These are phyloP conservation scores for Petaurus breviceps DNA, from an alignment of 2,113 vertebrate species.

Conservation along the genomic window DNA sequence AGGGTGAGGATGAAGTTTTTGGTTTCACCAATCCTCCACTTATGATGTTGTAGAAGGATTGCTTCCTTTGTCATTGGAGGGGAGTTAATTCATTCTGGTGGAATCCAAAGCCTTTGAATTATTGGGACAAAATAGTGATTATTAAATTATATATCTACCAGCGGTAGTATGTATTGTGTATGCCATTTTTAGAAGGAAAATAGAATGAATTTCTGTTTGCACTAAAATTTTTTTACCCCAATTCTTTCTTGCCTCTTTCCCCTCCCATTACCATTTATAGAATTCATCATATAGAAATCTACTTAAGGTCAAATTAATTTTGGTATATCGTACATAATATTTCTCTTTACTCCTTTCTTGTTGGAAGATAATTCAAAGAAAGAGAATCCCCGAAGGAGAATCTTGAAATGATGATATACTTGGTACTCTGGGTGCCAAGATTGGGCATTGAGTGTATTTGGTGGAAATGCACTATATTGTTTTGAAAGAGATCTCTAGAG, in stretches of 20 bases:
- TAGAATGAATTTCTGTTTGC: not conserved
- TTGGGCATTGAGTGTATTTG: not conserved
- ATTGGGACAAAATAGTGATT: not conserved
- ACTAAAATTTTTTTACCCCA: not conserved
- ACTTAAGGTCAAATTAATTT: not conserved
- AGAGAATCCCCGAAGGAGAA: slow-evolving; percentile 25
- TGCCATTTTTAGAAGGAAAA: not conserved
- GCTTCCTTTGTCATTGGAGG: not conserved
- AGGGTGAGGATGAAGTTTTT: not conserved
- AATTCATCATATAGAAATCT: not conserved
- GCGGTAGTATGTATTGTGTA: not conserved
- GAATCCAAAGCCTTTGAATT: not conserved
- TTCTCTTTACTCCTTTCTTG: slow-evolving; percentile 56
- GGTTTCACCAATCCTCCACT: not conserved
- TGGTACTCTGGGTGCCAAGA: not conserved
- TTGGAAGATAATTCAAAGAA: slow-evolving; percentile 29
- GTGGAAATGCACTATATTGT: not conserved
- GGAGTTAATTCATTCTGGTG: not conserved
- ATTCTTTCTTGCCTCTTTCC: not conserved
- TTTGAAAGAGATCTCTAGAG: not conserved
- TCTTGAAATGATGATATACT: not conserved
- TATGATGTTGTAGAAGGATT: not conserved
- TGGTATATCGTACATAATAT: not conserved
- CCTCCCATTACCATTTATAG: not conserved
- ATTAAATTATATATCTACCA: not conserved